These are phyloP conservation scores for Pristiophorus japonicus DNA, from an alignment of 2,113 vertebrate species.

Conservation along the genomic window DNA sequence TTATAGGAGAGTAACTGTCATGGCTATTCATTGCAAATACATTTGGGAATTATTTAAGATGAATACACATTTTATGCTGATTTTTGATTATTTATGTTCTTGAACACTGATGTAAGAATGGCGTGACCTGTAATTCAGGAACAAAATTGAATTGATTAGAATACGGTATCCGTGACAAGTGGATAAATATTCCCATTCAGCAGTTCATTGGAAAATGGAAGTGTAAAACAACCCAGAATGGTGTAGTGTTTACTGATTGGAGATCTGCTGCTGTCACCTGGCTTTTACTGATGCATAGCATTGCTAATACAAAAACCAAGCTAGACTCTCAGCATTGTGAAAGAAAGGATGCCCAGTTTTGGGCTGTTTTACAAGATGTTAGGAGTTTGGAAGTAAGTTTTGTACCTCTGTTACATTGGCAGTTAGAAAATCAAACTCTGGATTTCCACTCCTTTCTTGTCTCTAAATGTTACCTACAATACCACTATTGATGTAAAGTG, in stretches of 20 bases:
- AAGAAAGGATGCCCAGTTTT: background rate
- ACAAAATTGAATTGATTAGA: background rate
- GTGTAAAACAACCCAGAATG: background rate
- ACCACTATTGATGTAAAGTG: background rate
- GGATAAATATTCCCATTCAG: background rate
- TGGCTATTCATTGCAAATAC: background rate
- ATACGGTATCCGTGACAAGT: background rate
- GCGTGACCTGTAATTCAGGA: background rate
- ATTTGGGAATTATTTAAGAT: background rate
- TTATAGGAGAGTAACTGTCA: background rate
- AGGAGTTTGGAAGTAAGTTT: background rate
- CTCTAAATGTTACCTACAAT: background rate
- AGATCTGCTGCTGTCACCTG: background rate
- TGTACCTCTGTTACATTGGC: background rate
- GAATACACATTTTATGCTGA: background rate
- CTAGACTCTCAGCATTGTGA: background rate
- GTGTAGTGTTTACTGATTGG: background rate
- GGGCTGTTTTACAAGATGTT: background rate
- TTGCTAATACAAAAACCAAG: background rate
- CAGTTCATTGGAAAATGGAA: background rate
- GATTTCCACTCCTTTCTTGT: background rate
- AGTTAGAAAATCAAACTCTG: background rate
- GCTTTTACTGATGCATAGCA: background rate
- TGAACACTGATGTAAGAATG: background rate
- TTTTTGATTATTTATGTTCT: background rate